Conservation (phyloP, 2,113 vertebrate species). For the Physeter macrocephalus region DNA sequence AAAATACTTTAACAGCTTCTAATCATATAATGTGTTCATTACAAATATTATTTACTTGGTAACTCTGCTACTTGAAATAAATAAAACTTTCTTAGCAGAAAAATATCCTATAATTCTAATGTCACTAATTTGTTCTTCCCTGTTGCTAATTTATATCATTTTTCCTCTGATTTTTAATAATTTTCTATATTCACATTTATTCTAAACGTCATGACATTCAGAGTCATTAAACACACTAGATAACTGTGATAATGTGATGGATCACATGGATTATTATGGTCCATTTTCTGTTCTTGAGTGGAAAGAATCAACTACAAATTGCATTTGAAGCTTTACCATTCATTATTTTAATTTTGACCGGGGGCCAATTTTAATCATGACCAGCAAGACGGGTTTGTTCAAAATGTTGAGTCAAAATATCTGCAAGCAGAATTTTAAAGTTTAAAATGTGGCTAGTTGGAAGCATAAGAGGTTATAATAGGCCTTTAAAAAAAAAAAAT, state of each 20-base stretch:
- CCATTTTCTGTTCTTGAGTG: not conserved
- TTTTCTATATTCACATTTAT: not conserved
- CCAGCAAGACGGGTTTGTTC: not conserved
- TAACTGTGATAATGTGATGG: not conserved
- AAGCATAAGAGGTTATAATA: not conserved
- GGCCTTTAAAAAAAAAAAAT: not conserved
- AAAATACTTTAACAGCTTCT: not conserved
- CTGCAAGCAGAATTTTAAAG: not conserved
- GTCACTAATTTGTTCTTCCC: not conserved
- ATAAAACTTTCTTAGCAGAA: conserved; percentile 49
- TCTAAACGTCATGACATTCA: not conserved
- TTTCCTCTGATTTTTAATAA: not conserved
- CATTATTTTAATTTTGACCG: not conserved
- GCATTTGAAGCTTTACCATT: not conserved
- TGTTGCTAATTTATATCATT: not conserved
- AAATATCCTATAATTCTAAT: not conserved
- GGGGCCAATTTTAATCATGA: not conserved
- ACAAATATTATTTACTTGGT: conserved; percentile 19
- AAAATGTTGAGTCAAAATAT: not conserved
- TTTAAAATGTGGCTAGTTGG: not conserved
- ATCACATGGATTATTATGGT: not conserved
- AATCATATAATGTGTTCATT: not conserved
- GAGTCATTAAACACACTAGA: not conserved
- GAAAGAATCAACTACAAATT: not conserved
- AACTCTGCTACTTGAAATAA: conserved; percentile 23